phyloP scores from a whole-genome alignment of 1,140 invertebrate genomes.

The Ephestia elutella region DNA sequence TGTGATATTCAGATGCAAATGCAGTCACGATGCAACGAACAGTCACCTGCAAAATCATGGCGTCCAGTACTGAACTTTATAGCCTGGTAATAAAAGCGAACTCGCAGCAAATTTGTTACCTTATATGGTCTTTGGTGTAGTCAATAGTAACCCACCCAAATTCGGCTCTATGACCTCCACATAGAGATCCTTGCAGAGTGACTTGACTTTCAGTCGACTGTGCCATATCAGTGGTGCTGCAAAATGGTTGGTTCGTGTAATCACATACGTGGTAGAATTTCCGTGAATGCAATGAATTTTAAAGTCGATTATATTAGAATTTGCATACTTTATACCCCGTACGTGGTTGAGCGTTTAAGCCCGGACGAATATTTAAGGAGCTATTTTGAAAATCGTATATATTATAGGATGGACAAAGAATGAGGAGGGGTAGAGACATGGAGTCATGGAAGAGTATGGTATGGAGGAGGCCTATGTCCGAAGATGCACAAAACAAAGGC shows the following conservation, averaged over 20 bases:
- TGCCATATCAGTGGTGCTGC: not conserved
- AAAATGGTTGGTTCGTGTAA: conserved; percentile 2
- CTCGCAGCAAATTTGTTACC: not conserved
- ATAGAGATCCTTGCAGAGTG: too few relatives aligned
- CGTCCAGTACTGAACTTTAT: not conserved
- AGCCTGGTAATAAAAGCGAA: not conserved
- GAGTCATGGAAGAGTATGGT: too few relatives aligned
- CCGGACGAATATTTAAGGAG: not conserved
- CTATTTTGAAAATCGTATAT: too few relatives aligned
- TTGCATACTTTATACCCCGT: conserved; percentile 5
- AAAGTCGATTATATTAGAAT: not conserved
- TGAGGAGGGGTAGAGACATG: too few relatives aligned
- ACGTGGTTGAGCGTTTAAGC: conserved; percentile 9
- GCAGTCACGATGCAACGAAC: not conserved
- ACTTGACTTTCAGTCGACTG: too few relatives aligned
- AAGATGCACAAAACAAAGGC: too few relatives aligned
- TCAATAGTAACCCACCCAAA: too few relatives aligned
- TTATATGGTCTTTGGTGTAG: not conserved
- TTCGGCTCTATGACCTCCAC: too few relatives aligned
- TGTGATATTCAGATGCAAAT: not conserved
- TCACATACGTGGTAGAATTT: not conserved
- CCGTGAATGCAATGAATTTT: conserved; percentile 1
- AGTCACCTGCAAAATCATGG: not conserved
- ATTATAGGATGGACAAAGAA: too few relatives aligned
- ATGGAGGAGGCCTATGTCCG: too few relatives aligned